Base-by-base conservation (phyloP, 2,797 vertebrate genomes). In the Xyrichtys novacula region DNA sequence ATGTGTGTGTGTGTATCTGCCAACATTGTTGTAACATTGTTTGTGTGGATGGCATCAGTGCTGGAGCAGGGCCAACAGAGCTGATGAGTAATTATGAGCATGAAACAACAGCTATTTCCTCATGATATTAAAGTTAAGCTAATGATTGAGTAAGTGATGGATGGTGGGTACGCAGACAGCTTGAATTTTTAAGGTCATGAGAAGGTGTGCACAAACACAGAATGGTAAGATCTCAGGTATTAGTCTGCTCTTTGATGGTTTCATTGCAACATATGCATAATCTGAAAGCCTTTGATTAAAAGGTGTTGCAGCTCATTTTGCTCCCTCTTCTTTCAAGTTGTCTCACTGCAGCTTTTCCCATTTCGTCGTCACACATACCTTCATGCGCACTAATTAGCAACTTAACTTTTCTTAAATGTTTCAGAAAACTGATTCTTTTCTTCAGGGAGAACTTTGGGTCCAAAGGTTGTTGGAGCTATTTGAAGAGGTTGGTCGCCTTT, bases 11-110 rank as follows among this genome's bases (percentile, higher is more conserved):
- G 34, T 47, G 0, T 11, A 22, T 26, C 9, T 62, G 50, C 36
- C 46, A 26, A 61, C 26, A 54, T 9, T 17, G 5, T 5, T 22
- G 32, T 3, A 55, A n/a, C 20, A 14, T 20, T 64, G 59, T 49
- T 60, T 47, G 58, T 58, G 39, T 40, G 42, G 43, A 64, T 29
- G 29, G 47, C 23, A 74, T 0, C 9, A 6, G 7, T 0, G 40
- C 62, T 78, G 67, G 50, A 72, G 49, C 26, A 0, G 10, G 70
- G 75, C 69, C 69, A 58, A 66, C 80, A 70, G 10, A 34, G 64
- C 73, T 80, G 80, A 87, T 80, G 60, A 83, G 62, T 65, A 84
- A 65, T 84, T 73, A 76, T 40, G 69, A 72, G 68, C 36, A 1
- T 73, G 58, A 70, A 49, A 63, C 65, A 44, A 61, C 48, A 23